Conservation (phyloP, 1,140 invertebrate genomes). For the Drosophila murphyi region DNA sequence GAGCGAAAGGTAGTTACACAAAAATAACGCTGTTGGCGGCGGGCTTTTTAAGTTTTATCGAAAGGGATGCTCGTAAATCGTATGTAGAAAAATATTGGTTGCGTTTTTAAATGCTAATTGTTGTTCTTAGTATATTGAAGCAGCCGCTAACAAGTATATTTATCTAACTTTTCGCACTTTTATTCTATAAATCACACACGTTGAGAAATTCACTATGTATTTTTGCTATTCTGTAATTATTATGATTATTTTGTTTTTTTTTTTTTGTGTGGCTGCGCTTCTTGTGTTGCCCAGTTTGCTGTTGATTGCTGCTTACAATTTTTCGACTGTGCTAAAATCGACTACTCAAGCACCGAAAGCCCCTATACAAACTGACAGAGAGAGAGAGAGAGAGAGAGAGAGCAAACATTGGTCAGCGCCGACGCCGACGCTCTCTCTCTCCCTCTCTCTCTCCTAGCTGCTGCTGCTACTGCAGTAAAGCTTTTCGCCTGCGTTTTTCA, state of each 20-base stretch:
- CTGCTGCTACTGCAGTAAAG: conserved; percentile 61
- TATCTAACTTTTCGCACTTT: neutral
- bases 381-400: conserved; percentile 34
- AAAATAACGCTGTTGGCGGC: conserved; percentile 22
- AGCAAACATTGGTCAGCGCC: conserved; percentile 25
- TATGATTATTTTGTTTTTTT: conserved; percentile 35
- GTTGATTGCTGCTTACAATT: conserved; percentile 69
- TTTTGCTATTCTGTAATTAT: neutral
- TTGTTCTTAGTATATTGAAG: neutral
- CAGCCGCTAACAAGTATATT: neutral
- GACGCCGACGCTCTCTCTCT: conserved; percentile 42
- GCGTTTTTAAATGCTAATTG: conserved; percentile 53
- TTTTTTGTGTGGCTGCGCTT: conserved; percentile 38
- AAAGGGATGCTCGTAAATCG: conserved; percentile 22
- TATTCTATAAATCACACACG: conserved; percentile 30
- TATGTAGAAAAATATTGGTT: conserved; percentile 41
- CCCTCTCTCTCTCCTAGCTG: conserved; percentile 18
- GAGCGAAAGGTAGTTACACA: conserved; percentile 34
- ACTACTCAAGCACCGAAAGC: conserved; percentile 59
- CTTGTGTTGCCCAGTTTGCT: conserved; percentile 41
- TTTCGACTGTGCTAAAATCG: conserved; percentile 80
- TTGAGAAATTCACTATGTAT: neutral
- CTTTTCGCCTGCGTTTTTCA: conserved; percentile 59
- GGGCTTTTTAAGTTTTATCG: conserved; percentile 22
- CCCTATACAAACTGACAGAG: conserved; percentile 26